These are phyloP conservation scores for Neoitamus cyanurus DNA, from an alignment of 2,888 invertebrate genomes.

Conservation along the genomic window DNA sequence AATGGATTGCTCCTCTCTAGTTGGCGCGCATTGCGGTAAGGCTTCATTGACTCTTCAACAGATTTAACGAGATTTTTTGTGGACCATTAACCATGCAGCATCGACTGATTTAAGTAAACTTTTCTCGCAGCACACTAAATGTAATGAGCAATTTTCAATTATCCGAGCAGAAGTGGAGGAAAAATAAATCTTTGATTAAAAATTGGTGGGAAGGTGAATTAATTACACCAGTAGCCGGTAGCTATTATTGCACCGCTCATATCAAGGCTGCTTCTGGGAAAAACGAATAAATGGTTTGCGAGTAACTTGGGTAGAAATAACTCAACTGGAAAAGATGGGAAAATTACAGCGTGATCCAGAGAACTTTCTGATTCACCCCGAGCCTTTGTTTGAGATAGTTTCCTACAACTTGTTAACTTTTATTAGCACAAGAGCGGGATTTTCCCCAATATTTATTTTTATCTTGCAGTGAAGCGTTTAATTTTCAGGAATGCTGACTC, in stretches of 20 bases:
- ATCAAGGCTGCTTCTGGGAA: neutral
- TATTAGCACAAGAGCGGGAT: neutral
- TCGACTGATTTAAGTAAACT: neutral
- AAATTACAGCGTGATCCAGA: neutral
- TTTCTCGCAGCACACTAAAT: neutral
- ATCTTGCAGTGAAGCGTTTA: neutral
- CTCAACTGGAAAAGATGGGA: neutral
- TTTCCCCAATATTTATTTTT: neutral
- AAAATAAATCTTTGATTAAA: neutral
- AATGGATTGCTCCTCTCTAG: neutral
- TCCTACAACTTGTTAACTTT: neutral
- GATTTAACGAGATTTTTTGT: slow-evolving; percentile 13
- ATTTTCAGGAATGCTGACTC: neutral
- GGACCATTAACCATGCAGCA: neutral
- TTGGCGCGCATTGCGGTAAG: neutral
- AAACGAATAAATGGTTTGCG: neutral
- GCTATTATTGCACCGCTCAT: neutral
- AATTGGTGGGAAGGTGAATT: neutral
- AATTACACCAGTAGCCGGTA: neutral
- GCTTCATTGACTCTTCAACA: slow-evolving; percentile 1
- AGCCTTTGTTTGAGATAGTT: neutral
- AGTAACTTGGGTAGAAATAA: neutral
- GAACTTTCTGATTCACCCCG: neutral
- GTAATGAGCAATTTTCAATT: neutral
- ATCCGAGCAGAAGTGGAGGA: neutral